Conservation (phyloP, 2,888 invertebrate species). For the Cryptophagus acutangulus region DNA sequence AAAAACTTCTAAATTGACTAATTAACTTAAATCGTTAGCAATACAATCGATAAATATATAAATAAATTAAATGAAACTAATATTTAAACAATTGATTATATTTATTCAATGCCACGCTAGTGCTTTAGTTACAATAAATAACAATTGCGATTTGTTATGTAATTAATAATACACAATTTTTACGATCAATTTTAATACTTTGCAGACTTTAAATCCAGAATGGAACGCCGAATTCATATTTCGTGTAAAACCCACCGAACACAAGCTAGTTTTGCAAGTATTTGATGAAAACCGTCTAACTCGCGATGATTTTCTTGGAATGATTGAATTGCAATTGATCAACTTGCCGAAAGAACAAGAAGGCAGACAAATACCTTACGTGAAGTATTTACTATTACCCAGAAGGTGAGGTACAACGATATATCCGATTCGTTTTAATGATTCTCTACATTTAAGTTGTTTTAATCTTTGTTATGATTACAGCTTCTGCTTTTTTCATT, state of each 20-base stretch:
- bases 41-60: too few species aligned
- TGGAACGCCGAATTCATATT: slow-evolving; percentile 99
- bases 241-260: slow-evolving; percentile 84
- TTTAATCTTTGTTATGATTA: too few species aligned
- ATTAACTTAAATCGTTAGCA: too few species aligned
- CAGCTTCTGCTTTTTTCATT: too few species aligned
- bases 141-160: slow-evolving; percentile 2
- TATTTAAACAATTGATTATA: too few species aligned
- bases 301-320: slow-evolving; percentile 95
- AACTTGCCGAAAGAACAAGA: slow-evolving; percentile 61
- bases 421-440: background rate
- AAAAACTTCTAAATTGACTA: too few species aligned
- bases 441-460: too few species aligned
- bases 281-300: slow-evolving; percentile 98
- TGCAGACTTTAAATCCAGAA: slow-evolving; percentile 92
- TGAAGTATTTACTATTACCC: slow-evolving; percentile 83
- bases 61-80: too few species aligned
- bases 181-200: too few species aligned
- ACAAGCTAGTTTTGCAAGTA: slow-evolving; percentile 91
- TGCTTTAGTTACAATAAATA: background rate
- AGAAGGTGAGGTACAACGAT: slow-evolving; percentile 66
- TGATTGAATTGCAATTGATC: slow-evolving; percentile 82
- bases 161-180: too few species aligned
- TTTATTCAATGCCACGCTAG: background rate
- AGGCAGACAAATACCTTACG: slow-evolving; percentile 65